Evolutionary conservation across 2,113 vertebrate genomes (phyloP), one percentile per base, ranked within the genome.

Genomic region (Sinosuthora webbiana): DNA sequence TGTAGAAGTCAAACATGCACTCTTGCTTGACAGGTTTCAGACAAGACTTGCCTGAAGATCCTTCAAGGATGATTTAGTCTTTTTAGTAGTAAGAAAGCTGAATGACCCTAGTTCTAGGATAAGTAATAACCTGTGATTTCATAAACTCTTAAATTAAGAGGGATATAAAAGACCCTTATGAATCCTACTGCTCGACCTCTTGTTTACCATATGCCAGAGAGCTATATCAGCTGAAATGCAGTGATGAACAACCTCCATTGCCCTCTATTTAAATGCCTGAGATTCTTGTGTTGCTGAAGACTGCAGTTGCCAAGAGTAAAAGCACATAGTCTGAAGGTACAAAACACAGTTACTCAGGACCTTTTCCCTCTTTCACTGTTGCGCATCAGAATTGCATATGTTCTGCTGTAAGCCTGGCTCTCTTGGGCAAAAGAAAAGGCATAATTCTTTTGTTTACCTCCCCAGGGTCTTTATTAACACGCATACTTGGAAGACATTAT

Each of bases 361-460:
- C 69, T 89, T 92, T 47, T 87, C 21, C 57, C n/a, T 87, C 69
- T 89, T 68, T 45, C 37, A 53, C 55, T 55, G 39, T 44, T 59
- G 74, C 0, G 0, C 57, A 88, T 87, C 63, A 77, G 57, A 93
- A 79, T 55, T 94, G 68, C 74, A 93, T 91, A 94, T 41, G 50
- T 74, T 95, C 82, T 79, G 63, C 89, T 73, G 57, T 63, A 87
- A 94, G 7, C 28, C n/a, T 76, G 25, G 10, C 42, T 94, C 94
- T 95, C 89, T 28, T 74, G 95, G 63, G 89, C 49, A 81, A 87
- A 94, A 65, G 77, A 73, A 81, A 89, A 70, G 15, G 57, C 67
- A 73, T 73, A 64, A 83, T 87, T 90, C n/a, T 83, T 96, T 83
- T 94, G 92, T 97, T 96, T 97, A 92, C 79, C 45, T 97, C 94